Percentiles rank a stretch among this genome's conserved stretches.
Conservation (phyloP, 2,113 vertebrate genomes). For the Passer montanus region DNA sequence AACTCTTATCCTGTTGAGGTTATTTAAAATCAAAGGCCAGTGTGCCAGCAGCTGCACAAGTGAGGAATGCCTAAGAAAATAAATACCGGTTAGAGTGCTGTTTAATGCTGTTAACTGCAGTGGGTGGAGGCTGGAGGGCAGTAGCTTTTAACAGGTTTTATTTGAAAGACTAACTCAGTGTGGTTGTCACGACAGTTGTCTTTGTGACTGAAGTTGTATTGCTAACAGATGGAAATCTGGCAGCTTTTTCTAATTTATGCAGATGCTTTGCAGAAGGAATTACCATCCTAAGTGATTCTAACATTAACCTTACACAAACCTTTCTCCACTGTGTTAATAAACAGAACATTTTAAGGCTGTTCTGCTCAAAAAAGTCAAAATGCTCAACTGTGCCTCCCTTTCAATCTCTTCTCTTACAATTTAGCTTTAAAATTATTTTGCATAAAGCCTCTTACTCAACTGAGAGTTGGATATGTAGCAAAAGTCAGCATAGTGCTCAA, state of each 20-base stretch:
- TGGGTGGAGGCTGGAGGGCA: constrained; percentile 73
- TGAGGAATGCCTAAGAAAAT: constrained; percentile 77
- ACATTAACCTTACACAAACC: constrained; percentile 58
- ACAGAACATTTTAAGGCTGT: constrained; percentile 49
- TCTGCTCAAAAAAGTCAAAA: constrained; percentile 46
- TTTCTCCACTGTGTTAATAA: constrained; percentile 47
- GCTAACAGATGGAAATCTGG: constrained; percentile 78
- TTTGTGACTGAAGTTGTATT: constrained; percentile 74
- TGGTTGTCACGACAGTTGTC: constrained; percentile 78
- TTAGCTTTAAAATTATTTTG: background rate
- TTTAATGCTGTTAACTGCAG: constrained; percentile 71
- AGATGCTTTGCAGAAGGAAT: constrained; percentile 65
- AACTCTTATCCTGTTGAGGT: constrained; percentile 54
- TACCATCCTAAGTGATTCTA: constrained; percentile 52
- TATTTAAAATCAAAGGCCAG: constrained; percentile 76
- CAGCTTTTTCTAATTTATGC: constrained; percentile 64
- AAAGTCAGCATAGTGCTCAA: background rate
- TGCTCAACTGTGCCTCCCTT: background rate
- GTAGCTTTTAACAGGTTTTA: constrained; percentile 79
- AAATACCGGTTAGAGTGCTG: constrained; percentile 73
- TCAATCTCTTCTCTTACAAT: background rate
- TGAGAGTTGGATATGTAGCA: background rate
- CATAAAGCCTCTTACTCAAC: background rate
- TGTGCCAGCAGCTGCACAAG: constrained; percentile 66
- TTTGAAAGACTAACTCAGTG: constrained; percentile 78